These are phyloP conservation scores for Hycleus phaleratus DNA, from an alignment of 1,140 invertebrate genomes.

Conservation along the genomic window DNA sequence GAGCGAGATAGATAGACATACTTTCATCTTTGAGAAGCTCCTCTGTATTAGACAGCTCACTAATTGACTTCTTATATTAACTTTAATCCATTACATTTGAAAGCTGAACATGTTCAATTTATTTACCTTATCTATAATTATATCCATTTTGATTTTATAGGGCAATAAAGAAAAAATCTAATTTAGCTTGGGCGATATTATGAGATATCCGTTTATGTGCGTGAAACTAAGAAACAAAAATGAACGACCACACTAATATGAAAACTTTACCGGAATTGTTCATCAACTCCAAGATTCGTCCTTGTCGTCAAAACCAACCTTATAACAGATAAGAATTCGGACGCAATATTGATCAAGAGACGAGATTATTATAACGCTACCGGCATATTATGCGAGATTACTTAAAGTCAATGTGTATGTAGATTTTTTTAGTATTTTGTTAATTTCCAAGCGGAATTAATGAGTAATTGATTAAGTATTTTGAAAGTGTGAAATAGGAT, in stretches of 20 bases:
- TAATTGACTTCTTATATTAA: constrained; percentile 14
- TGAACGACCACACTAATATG: constrained; percentile 5
- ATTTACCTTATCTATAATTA: constrained; percentile 1
- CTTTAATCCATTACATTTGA: constrained; percentile 7
- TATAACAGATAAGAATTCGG: constrained; percentile 2
- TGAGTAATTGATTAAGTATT: no score
- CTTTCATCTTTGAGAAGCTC: constrained; percentile 12
- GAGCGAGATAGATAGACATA: not conserved
- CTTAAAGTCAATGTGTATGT: not conserved
- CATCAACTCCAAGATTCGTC: not conserved
- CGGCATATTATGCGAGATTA: not conserved
- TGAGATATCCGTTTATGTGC: not conserved
- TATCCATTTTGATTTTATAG: not conserved
- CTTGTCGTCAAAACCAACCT: not conserved
- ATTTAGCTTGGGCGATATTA: not conserved
- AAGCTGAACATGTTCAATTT: constrained; percentile 9
- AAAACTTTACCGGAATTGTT: constrained; percentile 5
- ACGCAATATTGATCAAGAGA: constrained; percentile 8
- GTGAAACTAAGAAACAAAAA: not conserved
- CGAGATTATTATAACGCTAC: not conserved
- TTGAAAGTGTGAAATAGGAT: no score
- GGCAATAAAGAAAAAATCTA: not conserved
- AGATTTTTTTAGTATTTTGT: no score
- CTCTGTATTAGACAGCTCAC: constrained; percentile 10
- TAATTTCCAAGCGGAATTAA: no score